phyloP scores from a whole-genome alignment of 2,797 vertebrate species.

The Hipposideros larvatus region DNA sequence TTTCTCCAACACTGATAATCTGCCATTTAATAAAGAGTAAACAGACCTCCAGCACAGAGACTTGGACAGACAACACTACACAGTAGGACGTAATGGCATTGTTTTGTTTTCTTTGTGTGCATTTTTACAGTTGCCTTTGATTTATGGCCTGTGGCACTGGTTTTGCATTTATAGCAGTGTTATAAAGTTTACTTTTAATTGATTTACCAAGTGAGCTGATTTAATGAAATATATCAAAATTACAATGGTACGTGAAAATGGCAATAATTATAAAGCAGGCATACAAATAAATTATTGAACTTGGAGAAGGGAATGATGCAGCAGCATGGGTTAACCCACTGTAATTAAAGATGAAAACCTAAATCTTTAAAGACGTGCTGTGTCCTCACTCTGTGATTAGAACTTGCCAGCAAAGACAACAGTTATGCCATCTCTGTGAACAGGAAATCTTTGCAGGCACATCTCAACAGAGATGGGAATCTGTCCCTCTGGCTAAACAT shows the following conservation, averaged over 20 bases:
- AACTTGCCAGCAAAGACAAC: slow-evolving; percentile 29
- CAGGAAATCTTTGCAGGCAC: slow-evolving; percentile 49
- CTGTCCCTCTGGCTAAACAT: slow-evolving; percentile 30
- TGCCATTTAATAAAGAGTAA: slow-evolving; percentile 19
- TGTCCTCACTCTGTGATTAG: slow-evolving; percentile 46
- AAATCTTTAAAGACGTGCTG: slow-evolving; percentile 7
- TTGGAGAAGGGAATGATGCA: slow-evolving; percentile 5
- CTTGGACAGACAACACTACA: neutral
- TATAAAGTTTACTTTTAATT: slow-evolving; percentile 55
- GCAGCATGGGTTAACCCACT: neutral
- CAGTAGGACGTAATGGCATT: neutral
- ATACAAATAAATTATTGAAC: neutral
- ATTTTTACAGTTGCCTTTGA: slow-evolving; percentile 57
- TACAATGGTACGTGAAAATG: slow-evolving; percentile 31
- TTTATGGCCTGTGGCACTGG: neutral
- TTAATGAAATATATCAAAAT: slow-evolving; percentile 54
- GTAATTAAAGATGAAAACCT: slow-evolving; percentile 62
- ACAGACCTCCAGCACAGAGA: neutral
- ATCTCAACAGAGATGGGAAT: neutral
- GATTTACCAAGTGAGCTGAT: slow-evolving; percentile 45
- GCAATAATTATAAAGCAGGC: slow-evolving; percentile 42
- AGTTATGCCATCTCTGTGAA: neutral
- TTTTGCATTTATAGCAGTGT: slow-evolving; percentile 11
- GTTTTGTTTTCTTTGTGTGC: neutral
- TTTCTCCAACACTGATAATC: neutral